Conservation (phyloP, 2,113 vertebrate species). For the Cathartes aura region DNA sequence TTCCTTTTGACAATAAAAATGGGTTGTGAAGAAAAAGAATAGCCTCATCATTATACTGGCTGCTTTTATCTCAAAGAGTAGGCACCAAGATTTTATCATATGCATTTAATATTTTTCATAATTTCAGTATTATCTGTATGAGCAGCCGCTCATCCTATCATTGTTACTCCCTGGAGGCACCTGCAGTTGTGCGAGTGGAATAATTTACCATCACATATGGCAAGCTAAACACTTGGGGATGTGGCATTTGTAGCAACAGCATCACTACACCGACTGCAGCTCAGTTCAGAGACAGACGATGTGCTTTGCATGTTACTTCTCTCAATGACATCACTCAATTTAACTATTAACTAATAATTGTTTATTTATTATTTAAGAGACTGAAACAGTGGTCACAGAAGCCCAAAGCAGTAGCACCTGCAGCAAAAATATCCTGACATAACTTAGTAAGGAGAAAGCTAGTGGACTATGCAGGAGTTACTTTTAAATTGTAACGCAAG, state of each 20-base stretch:
- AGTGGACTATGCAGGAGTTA: background rate
- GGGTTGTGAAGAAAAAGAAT: background rate
- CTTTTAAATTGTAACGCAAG: background rate
- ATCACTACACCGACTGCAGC: background rate
- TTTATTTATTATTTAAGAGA: background rate
- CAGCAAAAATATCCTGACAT: background rate
- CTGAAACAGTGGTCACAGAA: background rate
- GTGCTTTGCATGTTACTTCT: background rate
- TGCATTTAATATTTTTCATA: background rate
- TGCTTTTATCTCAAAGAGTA: background rate
- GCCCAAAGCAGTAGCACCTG: background rate
- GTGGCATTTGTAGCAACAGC: background rate
- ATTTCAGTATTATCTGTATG: background rate
- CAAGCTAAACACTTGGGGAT: background rate
- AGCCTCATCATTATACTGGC: background rate
- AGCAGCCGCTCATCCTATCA: background rate
- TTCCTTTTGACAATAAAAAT: background rate
- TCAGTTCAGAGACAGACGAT: background rate
- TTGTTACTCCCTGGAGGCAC: background rate
- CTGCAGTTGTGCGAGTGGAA: background rate
- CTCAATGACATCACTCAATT: background rate
- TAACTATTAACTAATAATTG: background rate
- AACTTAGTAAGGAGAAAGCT: background rate
- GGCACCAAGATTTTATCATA: background rate
- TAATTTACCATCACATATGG: background rate